Evolutionary conservation across 2,888 invertebrate genomes (phyloP), one percentile per base, ranked within the genome.

Genomic region (Pristionchus maxplancki): DNA sequence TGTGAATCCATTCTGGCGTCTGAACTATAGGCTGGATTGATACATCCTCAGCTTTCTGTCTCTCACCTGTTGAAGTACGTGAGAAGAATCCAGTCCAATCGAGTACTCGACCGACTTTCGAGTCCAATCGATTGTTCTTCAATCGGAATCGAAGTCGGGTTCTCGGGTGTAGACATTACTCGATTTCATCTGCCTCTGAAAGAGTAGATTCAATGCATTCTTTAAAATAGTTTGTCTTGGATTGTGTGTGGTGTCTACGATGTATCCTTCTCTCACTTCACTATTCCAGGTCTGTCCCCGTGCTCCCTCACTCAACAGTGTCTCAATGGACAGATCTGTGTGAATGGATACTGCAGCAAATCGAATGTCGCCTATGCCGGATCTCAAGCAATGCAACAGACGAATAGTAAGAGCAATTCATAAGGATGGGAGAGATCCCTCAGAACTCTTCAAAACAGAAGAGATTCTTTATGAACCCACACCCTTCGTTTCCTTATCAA

Each of bases 291-390:
- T 20, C 89, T 93, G 71, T 91, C 92, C 78, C 90, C 91, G 48
- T 94, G 94, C 85, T 92, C 90, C 50, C 89, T 94, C n/a, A 93
- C 93, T 91, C 94, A 94, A 86, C 92, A 94, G 83, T 94, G 94
- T 86, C 91, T 93, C 62, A 94, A 94, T 84, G 94, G 94, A 11
- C 94, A 94, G 87, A 93, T 94, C 53, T 94, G 94, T 88, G 94
- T 94, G 17, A 94, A 93, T 89, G 93, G 94, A 0, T 93, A 91
- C 90, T 94, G 94, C 88, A 90, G 37, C 34, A 89, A 89, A 83
- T 93, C 93, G 84, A 94, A 94, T 87, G 93, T 94, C 24, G 94
- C 92, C 11, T 93, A 90, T 87, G 91, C 92, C 17, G 94, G 94
- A 34, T 93, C 93, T 81, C 94, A 94, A 85, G 88, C 89, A n/a